Evolutionary conservation across 2,113 vertebrate genomes (phyloP).

Genomic region (Hepsetus odoe): DNA sequence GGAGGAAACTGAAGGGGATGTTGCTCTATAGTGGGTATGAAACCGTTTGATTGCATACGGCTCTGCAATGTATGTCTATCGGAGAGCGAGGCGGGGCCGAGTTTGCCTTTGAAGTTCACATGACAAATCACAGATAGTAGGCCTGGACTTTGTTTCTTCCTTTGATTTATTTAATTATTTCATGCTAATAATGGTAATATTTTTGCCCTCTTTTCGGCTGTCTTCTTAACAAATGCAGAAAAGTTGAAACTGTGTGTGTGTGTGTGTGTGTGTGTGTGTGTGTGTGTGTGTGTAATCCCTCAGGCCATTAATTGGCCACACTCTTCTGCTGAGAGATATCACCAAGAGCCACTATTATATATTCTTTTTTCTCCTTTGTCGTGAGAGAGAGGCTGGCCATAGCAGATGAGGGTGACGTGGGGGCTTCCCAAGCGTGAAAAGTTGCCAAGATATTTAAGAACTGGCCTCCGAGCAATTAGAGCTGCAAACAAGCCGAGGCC

Average conservation of each 20-base stretch:
- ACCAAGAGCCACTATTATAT: slow-evolving; percentile 49
- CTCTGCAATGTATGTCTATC: background rate
- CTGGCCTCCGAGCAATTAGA: slow-evolving; percentile 67
- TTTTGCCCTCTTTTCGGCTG: slow-evolving; percentile 40
- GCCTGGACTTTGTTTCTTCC: slow-evolving; percentile 39
- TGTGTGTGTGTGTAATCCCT: slow-evolving; percentile 68
- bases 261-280: slow-evolving; percentile 45
- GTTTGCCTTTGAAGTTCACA: background rate
- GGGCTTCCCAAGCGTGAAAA: slow-evolving; percentile 71
- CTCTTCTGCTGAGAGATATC: slow-evolving; percentile 67
- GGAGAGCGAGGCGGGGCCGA: background rate
- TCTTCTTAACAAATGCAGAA: slow-evolving; percentile 52
- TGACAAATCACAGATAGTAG: background rate
- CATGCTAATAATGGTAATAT: slow-evolving; percentile 57
- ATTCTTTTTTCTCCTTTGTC: too few relatives aligned
- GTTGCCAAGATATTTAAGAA: slow-evolving; percentile 68
- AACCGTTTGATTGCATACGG: background rate
- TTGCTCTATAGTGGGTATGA: background rate
- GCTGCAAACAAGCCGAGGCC: slow-evolving; percentile 49
- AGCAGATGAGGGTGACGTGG: slow-evolving; percentile 58
- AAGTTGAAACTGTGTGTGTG: slow-evolving; percentile 53
- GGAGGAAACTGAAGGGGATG: too few relatives aligned
- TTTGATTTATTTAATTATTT: background rate
- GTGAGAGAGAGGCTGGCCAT: background rate
- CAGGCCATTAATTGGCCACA: slow-evolving; percentile 76